Percentiles rank a stretch among this genome's conserved stretches.
phyloP scores from a whole-genome alignment of 2,888 invertebrate genomes.

The Sesia apiformis region DNA sequence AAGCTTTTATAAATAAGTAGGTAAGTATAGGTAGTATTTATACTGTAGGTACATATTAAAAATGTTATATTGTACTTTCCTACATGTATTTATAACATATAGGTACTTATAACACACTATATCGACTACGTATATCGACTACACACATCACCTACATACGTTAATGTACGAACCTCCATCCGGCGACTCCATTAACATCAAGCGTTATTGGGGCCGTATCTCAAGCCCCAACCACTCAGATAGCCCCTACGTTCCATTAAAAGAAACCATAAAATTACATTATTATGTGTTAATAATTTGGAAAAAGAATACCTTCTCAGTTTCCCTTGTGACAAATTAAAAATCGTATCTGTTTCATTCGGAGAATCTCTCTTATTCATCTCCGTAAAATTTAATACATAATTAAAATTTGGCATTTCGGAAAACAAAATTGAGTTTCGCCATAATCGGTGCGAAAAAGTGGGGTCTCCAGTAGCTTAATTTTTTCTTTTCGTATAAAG shows the following conservation, averaged over 20 bases:
- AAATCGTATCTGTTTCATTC: slow-evolving; percentile 33
- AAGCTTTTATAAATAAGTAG: too few species aligned
- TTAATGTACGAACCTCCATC: slow-evolving; percentile 26
- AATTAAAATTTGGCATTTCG: slow-evolving; percentile 26
- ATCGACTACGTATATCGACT: too few species aligned
- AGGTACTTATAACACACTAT: too few species aligned
- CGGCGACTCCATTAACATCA: slow-evolving; percentile 56
- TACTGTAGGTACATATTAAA: too few species aligned
- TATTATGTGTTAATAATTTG: slow-evolving; percentile 74
- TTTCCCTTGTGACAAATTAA: slow-evolving; percentile 45
- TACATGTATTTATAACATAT: too few species aligned
- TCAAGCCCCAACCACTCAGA: slow-evolving; percentile 48
- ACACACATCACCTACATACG: neutral
- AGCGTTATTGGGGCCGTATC: slow-evolving; percentile 59
- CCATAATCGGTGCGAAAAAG: slow-evolving; percentile 35
- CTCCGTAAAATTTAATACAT: slow-evolving; percentile 12
- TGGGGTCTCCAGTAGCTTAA: slow-evolving; percentile 36
- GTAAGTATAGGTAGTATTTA: too few species aligned
- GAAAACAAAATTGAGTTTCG: slow-evolving; percentile 32
- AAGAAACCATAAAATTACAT: slow-evolving; percentile 69
- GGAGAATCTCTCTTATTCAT: slow-evolving; percentile 29
- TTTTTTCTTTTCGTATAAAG: slow-evolving; percentile 20
- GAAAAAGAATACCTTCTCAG: slow-evolving; percentile 45
- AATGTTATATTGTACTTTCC: too few species aligned
- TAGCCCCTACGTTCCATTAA: slow-evolving; percentile 66